Percentiles rank a stretch among this genome's conserved stretches.
Conservation (phyloP, 2,797 vertebrate genomes). For the Leuciscus waleckii region DNA sequence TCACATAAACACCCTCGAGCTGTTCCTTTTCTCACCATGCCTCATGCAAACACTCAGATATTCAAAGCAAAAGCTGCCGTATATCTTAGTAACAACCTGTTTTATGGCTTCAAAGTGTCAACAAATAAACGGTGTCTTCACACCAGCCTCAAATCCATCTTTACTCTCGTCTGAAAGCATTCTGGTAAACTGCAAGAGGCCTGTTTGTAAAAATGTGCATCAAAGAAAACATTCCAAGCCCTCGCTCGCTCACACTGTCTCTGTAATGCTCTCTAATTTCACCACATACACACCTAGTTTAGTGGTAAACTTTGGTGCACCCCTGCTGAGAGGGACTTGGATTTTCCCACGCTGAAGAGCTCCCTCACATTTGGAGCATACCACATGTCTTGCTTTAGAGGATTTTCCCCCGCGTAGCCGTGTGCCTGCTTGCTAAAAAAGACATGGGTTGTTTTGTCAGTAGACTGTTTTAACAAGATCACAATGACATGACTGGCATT, state of each 20-base stretch:
- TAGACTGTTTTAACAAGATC: slow-evolving; percentile 43
- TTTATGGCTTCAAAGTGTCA: slow-evolving; percentile 53
- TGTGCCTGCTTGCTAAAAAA: slow-evolving; percentile 45
- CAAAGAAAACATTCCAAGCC: slow-evolving; percentile 76
- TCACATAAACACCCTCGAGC: slow-evolving; percentile 76
- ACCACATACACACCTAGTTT: slow-evolving; percentile 70
- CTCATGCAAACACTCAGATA: slow-evolving; percentile 40
- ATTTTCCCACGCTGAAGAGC: slow-evolving; percentile 74
- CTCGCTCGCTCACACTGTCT: slow-evolving; percentile 79
- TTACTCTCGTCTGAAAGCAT: slow-evolving; percentile 18
- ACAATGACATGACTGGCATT: slow-evolving; percentile 36
- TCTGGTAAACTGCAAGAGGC: slow-evolving; percentile 52
- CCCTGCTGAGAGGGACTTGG: slow-evolving; percentile 68
- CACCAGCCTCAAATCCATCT: slow-evolving; percentile 28
- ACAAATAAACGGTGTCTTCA: slow-evolving; percentile 52
- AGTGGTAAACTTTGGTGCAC: slow-evolving; percentile 61
- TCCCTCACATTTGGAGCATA: slow-evolving; percentile 43
- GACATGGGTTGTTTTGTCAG: slow-evolving; percentile 25
- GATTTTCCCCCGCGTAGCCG: slow-evolving; percentile 48
- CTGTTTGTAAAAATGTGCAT: slow-evolving; percentile 71
- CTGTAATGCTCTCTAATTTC: slow-evolving; percentile 71
- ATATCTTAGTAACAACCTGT: slow-evolving; percentile 54
- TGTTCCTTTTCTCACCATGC: slow-evolving; percentile 57
- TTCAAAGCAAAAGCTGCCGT: slow-evolving; percentile 59
- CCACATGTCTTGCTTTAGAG: slow-evolving; percentile 43